Evolutionary conservation across 2,113 vertebrate species (phyloP).

Genomic region (Erpornis zantholeuca): DNA sequence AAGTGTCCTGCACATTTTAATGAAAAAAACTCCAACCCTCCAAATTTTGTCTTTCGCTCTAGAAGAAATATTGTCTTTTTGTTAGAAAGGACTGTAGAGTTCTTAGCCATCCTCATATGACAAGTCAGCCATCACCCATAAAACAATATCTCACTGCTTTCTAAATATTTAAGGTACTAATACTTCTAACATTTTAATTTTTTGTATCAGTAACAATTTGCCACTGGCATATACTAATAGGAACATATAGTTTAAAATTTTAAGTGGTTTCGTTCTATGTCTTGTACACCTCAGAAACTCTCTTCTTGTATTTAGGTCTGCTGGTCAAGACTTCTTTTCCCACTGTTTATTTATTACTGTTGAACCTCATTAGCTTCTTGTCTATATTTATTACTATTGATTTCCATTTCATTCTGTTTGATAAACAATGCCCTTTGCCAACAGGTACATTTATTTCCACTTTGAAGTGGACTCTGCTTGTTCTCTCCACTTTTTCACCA

Average conservation of each 20-base stretch:
- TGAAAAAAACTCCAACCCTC: fast-evolving
- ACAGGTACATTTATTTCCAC: background rate
- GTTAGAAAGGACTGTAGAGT: background rate
- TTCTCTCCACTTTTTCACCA: background rate
- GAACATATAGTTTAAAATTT: background rate
- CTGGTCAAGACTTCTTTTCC: background rate
- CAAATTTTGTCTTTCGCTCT: background rate
- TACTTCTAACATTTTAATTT: background rate
- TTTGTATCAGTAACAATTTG: background rate
- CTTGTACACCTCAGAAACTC: background rate
- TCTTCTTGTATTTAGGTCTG: background rate
- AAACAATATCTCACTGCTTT: background rate
- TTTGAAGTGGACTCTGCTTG: background rate
- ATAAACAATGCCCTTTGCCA: background rate
- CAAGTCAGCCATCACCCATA: background rate
- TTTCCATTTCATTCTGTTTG: background rate
- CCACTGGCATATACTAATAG: background rate
- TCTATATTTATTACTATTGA: background rate
- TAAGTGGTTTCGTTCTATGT: background rate
- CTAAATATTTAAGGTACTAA: background rate
- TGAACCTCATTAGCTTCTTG: background rate
- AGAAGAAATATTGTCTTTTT: background rate
- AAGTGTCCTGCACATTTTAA: background rate
- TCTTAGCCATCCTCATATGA: background rate
- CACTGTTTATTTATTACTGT: background rate